These are phyloP conservation scores for Caenorhabditis sp. DNA, from an alignment of 2,888 invertebrate genomes.

Conservation along the genomic window DNA sequence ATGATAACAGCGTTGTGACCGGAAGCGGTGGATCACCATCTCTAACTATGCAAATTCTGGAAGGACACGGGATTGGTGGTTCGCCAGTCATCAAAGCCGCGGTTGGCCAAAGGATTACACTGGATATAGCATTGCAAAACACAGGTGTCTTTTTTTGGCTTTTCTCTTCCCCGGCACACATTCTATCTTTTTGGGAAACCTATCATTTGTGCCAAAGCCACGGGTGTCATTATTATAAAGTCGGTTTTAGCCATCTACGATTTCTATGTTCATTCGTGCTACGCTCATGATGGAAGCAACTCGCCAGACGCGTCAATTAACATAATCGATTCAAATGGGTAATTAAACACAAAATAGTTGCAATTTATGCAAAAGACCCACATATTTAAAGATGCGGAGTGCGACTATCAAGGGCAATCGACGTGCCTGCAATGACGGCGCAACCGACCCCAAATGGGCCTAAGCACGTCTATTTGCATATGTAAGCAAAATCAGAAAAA, in stretches of 20 bases:
- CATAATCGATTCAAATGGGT: slow-evolving; percentile 81
- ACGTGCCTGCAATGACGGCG: slow-evolving; percentile 77
- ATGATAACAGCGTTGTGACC: slow-evolving; percentile 75
- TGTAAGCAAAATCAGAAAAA: slow-evolving; percentile 63
- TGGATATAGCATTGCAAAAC: slow-evolving; percentile 79
- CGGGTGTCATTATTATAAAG: background rate
- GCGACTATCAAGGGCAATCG: slow-evolving; percentile 79
- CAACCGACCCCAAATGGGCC: slow-evolving; percentile 73
- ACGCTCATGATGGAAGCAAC: slow-evolving; percentile 81
- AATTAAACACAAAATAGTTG: slow-evolving; percentile 1
- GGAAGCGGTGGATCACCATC: slow-evolving; percentile 79
- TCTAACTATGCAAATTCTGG: slow-evolving; percentile 78
- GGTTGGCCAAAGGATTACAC: slow-evolving; percentile 81
- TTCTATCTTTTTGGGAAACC: slow-evolving; percentile 34
- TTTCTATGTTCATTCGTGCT: slow-evolving; percentile 82
- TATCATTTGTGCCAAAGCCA: slow-evolving; percentile 14
- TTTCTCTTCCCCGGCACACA: slow-evolving; percentile 11
- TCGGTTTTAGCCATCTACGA: slow-evolving; percentile 80
- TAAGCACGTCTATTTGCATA: slow-evolving; percentile 82
- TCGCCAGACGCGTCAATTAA: slow-evolving; percentile 79
- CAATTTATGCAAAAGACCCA: slow-evolving; percentile 19
- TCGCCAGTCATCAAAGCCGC: slow-evolving; percentile 74
- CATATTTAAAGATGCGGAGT: slow-evolving; percentile 77
- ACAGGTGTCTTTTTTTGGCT: slow-evolving; percentile 71
- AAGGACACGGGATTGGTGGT: slow-evolving; percentile 80